Conservation (phyloP, 2,797 vertebrate genomes). For the Siniperca scherzeri region DNA sequence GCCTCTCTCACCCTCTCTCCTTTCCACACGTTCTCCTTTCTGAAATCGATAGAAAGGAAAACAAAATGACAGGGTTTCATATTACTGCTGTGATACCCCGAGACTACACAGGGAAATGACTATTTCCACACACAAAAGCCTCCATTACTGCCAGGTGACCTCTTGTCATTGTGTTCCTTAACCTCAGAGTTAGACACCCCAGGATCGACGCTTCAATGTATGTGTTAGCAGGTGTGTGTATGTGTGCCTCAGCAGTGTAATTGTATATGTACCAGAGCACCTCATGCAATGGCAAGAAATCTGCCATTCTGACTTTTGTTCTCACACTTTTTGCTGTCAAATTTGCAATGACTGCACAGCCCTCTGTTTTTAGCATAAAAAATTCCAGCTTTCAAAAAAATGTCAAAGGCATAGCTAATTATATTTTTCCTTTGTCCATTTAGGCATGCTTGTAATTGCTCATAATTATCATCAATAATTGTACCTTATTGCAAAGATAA, state of each 20-base stretch:
- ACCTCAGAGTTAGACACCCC: slow-evolving; percentile 74
- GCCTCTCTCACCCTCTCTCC: slow-evolving; percentile 57
- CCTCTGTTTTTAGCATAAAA: slow-evolving; percentile 57
- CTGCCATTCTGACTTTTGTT: slow-evolving; percentile 58
- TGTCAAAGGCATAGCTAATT: slow-evolving; percentile 35
- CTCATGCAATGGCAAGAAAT: slow-evolving; percentile 55
- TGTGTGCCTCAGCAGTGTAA: slow-evolving; percentile 43
- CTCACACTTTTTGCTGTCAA: slow-evolving; percentile 37
- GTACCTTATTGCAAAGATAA: slow-evolving; percentile 12
- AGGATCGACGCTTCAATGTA: slow-evolving; percentile 49
- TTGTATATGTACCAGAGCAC: slow-evolving; percentile 59
- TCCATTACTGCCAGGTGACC: slow-evolving; percentile 85
- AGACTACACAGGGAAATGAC: slow-evolving; percentile 84
- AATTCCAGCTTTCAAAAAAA: slow-evolving; percentile 42
- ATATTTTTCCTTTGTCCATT: slow-evolving; percentile 35
- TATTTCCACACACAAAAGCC: slow-evolving; percentile 85
- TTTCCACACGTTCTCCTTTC: slow-evolving; percentile 62
- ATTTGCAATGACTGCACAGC: slow-evolving; percentile 35
- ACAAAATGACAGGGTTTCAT: slow-evolving; percentile 83
- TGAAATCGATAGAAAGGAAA: slow-evolving; percentile 76
- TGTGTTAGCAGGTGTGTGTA: slow-evolving; percentile 43
- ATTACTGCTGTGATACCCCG: slow-evolving; percentile 75
- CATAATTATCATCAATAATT: slow-evolving; percentile 18
- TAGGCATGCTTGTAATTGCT: slow-evolving; percentile 37
- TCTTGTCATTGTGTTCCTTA: slow-evolving; percentile 78